Evolutionary conservation across 2,888 invertebrate species (phyloP).

Genomic region (Stenurella melanura): DNA sequence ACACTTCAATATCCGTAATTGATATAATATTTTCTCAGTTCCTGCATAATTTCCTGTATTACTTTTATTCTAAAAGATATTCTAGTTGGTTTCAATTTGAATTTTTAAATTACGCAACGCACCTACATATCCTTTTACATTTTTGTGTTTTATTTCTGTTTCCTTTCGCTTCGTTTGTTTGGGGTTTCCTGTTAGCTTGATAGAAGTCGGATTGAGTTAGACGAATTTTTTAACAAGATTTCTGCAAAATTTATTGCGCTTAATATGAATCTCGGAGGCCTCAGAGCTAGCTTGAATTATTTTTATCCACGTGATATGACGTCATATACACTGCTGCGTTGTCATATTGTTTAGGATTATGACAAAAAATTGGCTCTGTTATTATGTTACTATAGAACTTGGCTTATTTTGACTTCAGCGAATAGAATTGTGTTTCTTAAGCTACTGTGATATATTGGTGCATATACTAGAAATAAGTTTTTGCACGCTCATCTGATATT

Average conservation of each 20-base stretch:
- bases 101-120: not conserved
- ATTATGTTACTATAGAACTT: not conserved
- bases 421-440: not conserved
- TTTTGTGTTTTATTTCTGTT: constrained; percentile 26
- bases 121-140: constrained; percentile 7
- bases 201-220: constrained; percentile 25
- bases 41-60: too few relatives aligned
- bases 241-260: constrained; percentile 31
- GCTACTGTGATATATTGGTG: not conserved
- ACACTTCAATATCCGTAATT: too few relatives aligned
- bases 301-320: not conserved
- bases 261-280: constrained; percentile 10
- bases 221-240: constrained; percentile 39
- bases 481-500: not conserved
- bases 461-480: not conserved
- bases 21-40: too few relatives aligned
- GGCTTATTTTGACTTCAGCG: not conserved
- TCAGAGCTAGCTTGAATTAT: constrained; percentile 8
- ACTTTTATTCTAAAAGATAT: not conserved
- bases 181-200: constrained; percentile 25
- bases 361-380: not conserved
- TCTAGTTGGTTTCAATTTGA: not conserved
- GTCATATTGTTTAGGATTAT: constrained; percentile 5
- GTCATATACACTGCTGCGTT: constrained; percentile 3
- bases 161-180: constrained; percentile 21